Base-by-base conservation (phyloP, 2,888 invertebrate species). In the Lycia hirtaria region DNA sequence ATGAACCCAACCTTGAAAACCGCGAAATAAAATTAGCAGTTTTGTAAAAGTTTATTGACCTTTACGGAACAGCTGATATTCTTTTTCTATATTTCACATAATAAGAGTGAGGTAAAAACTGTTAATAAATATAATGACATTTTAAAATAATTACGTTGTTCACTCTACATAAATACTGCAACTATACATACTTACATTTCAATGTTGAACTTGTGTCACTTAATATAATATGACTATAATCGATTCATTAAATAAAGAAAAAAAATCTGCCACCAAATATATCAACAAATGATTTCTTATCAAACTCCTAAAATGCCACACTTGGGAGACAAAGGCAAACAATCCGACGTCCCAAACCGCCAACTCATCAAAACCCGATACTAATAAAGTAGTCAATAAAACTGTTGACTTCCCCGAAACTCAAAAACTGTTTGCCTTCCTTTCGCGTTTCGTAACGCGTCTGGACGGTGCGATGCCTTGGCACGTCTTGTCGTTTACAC, bases 401-500 rank as follows among this genome's bases (percentile, higher is more conserved):
- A 45, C 37, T 37, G 40, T 19, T 35, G 35, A 37, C 37, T 49
- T 38, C 38, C 28, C 15, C 17, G 49, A 48, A 62, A 53, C 55
- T 57, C 3, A 37, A 32, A 54, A 60, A 55, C 44, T 63, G 45
- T 55, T 17, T 50, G 32, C 51, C 22, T 54, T 49, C 48, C 56
- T 57, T 53, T 40, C 50, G 37, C 45, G 50, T 55, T 41, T 47
- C 45, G n/a, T n/a, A n/a, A n/a, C 10, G 3, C 35, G 17, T 35
- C 38, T 40, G 47, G 14, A 15, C 12, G 7, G 35, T 30, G 40
- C 35, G 54, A 40, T 48, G 51, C 35, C 49, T 53, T 56, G 51
- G 41, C 62, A 62, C 57, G 64, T 60, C 37, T 52, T 44, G 2
- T 20, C 9, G 22, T 64, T 62, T 64, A 50, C 49, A 28, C 61